Evolutionary conservation across 2,797 vertebrate species (phyloP).

Genomic region (Brotula barbata): DNA sequence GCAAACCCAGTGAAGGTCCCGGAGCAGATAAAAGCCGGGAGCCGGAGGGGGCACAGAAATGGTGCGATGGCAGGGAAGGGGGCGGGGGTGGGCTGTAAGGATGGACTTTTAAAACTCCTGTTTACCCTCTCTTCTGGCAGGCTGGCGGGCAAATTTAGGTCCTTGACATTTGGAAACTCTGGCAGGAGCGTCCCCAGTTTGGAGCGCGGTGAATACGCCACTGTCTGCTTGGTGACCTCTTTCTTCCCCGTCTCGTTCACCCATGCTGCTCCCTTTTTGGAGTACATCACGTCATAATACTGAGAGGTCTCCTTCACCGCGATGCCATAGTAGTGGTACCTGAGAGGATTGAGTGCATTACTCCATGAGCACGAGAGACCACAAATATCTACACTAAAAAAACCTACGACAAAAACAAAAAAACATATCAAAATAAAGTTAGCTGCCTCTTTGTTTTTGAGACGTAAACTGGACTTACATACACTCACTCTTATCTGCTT

Average conservation of each 20-base stretch:
- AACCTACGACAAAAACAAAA: neutral
- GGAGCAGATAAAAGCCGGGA: constrained; percentile 72
- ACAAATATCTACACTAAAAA: neutral
- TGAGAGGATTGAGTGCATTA: constrained; percentile 47
- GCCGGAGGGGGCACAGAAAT: constrained; percentile 72
- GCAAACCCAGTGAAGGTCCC: constrained; percentile 73
- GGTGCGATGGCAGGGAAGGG: constrained; percentile 50
- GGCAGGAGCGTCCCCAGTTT: constrained; percentile 98
- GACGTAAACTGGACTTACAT: too few relatives aligned
- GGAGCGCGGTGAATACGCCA: constrained; percentile 99
- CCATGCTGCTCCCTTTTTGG: constrained; percentile 99
- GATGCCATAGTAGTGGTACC: constrained; percentile 99
- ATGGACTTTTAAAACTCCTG: constrained; percentile 78
- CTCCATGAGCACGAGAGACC: neutral
- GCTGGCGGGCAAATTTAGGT: constrained; percentile 97
- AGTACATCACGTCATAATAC: constrained; percentile 99
- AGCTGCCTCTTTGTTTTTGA: too few relatives aligned
- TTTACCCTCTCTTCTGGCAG: constrained; percentile 99
- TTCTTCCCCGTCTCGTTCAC: constrained; percentile 99
- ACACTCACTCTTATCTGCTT: too few relatives aligned
- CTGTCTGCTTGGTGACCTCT: constrained; percentile 99
- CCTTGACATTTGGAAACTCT: constrained; percentile 99
- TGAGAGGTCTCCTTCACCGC: constrained; percentile 98
- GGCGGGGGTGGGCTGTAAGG: constrained; percentile 49
- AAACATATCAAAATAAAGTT: too few relatives aligned